Conservation (phyloP, 2,113 vertebrate species). For the Tachuris rubrigastra region DNA sequence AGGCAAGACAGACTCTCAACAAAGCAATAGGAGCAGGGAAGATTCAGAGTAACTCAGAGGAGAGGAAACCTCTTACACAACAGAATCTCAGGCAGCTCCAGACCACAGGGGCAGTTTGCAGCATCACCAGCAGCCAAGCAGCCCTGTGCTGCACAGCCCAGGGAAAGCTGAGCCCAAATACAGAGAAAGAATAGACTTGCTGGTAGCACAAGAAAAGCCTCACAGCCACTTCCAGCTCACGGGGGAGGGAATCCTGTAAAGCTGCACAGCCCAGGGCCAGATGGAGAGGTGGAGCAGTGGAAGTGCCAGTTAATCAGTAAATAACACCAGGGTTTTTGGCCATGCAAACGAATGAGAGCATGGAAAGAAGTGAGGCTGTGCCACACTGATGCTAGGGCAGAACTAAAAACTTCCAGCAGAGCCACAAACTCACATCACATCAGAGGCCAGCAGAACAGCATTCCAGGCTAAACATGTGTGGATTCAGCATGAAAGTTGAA, state of each 20-base stretch:
- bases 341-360: fast-evolving
- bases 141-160: background rate
- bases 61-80: background rate
- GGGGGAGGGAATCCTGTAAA: background rate
- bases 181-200: background rate
- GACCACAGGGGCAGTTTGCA: background rate
- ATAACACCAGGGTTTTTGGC: background rate
- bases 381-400: background rate
- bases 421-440: fast-evolving
- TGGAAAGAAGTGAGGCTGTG: background rate
- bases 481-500: background rate
- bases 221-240: background rate
- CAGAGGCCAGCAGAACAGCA: background rate
- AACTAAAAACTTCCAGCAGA: background rate
- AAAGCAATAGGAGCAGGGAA: background rate
- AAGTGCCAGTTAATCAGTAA: background rate
- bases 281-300: background rate
- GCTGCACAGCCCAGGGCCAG: background rate
- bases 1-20: background rate
- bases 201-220: background rate
- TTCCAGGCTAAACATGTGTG: background rate
- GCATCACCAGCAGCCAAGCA: background rate
- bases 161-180: background rate
- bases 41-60: background rate
- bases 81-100: background rate